These are phyloP conservation scores for Chaetops frenatus DNA, from an alignment of 2,113 vertebrate species.

Conservation along the genomic window DNA sequence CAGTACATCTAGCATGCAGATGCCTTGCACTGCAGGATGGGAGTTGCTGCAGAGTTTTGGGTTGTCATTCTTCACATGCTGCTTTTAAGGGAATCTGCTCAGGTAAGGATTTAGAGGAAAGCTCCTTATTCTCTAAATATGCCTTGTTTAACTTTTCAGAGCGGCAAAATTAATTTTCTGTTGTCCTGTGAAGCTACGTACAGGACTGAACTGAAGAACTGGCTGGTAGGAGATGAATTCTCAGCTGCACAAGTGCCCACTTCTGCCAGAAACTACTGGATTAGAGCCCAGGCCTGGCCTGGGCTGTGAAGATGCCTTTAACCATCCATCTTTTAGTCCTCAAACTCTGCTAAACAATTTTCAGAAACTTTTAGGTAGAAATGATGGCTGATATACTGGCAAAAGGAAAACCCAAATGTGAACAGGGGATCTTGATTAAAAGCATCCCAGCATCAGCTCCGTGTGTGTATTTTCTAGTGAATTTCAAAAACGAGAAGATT, in stretches of 20 bases:
- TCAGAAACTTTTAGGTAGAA: neutral
- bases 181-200: neutral
- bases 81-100: neutral
- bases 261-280: neutral
- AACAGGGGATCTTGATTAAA: neutral
- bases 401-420: neutral
- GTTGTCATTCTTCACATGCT: neutral
- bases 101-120: neutral
- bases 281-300: neutral
- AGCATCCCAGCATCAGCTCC: neutral
- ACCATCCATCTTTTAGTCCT: neutral
- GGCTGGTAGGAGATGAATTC: neutral
- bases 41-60: neutral
- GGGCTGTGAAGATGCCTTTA: neutral
- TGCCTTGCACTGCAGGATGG: neutral
- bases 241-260: rapidly evolving
- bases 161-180: neutral
- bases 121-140: neutral
- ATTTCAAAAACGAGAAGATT: neutral
- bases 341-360: neutral
- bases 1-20: neutral
- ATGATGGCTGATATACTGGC: neutral
- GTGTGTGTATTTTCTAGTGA: neutral
- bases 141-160: neutral
- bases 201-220: neutral